Evolutionary conservation across 2,113 vertebrate genomes (phyloP).

Genomic region (Dendropsophus ebraccatus): DNA sequence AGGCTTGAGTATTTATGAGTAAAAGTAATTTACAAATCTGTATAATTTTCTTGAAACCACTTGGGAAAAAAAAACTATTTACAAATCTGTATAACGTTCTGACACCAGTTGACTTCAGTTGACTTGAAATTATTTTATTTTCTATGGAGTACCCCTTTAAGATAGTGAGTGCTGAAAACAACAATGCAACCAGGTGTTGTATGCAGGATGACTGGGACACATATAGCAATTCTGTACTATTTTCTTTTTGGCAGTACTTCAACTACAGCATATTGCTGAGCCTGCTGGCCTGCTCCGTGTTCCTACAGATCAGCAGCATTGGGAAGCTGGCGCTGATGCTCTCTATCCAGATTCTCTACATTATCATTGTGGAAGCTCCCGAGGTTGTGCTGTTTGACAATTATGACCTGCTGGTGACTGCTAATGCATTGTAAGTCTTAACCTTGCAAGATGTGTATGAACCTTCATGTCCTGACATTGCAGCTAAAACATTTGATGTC

Average conservation of each 20-base stretch:
- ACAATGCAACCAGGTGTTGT: neutral
- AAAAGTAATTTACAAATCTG: too few species aligned
- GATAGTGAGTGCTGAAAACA: neutral
- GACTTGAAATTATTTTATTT: too few species aligned
- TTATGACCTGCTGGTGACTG: constrained; percentile 89
- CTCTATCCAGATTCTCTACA: constrained; percentile 85
- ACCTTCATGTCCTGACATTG: neutral
- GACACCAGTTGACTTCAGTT: too few species aligned
- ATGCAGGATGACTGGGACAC: neutral
- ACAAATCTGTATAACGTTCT: too few species aligned
- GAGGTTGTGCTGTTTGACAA: constrained; percentile 92
- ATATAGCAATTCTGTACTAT: neutral
- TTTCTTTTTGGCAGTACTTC: constrained; percentile 81
- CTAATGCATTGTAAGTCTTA: constrained; percentile 89
- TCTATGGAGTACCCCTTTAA: too few species aligned
- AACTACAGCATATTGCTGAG: constrained; percentile 90
- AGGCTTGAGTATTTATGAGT: too few species aligned
- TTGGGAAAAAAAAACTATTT: too few species aligned
- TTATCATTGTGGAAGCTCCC: constrained; percentile 90
- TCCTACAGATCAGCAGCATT: constrained; percentile 97
- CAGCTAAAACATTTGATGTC: neutral
- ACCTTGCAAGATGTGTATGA: neutral
- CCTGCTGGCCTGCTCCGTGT: constrained; percentile 93
- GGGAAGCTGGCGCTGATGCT: constrained; percentile 92
- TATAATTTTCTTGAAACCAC: too few species aligned